Conservation (phyloP, 2,888 invertebrate species). For the Ophion obscuratus region DNA sequence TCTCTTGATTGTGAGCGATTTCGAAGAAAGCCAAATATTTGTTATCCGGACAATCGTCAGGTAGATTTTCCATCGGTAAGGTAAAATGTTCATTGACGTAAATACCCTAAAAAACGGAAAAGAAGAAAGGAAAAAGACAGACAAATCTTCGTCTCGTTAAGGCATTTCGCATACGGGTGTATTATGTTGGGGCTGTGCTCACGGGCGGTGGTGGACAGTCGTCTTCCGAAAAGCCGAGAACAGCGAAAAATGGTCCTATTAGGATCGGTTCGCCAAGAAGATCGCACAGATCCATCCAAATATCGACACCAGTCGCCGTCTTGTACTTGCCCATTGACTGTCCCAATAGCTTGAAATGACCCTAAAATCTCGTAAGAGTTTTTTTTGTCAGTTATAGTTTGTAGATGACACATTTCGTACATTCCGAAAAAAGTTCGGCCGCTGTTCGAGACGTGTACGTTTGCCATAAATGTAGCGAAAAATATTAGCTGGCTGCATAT, state of each 20-base stretch:
- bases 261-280: conserved; percentile 65
- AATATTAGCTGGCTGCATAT: no score
- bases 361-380: conserved; percentile 40
- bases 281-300: conserved; percentile 56
- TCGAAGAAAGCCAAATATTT: conserved; percentile 58
- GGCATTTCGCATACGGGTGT: background rate
- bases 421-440: no score
- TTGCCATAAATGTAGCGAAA: no score
- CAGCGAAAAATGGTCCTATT: conserved; percentile 54
- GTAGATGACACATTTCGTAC: background rate
- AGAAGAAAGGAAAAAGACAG: background rate
- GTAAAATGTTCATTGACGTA: conserved; percentile 50
- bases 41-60: conserved; percentile 60
- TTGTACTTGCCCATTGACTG: conserved; percentile 66
- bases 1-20: conserved; percentile 3
- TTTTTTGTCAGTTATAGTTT: background rate
- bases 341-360: conserved; percentile 43
- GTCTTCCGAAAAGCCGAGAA: conserved; percentile 43
- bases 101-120: conserved; percentile 54
- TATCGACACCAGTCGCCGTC: conserved; percentile 58
- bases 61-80: conserved; percentile 33
- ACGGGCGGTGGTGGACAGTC: conserved; percentile 64
- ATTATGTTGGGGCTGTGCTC: conserved; percentile 16
- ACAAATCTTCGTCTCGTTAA: background rate
- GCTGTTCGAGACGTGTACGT: no score